These are phyloP conservation scores for Zoroaster sp. DNA, from an alignment of 53 echinoderm and acorn worm species.

Conservation along the genomic window DNA sequence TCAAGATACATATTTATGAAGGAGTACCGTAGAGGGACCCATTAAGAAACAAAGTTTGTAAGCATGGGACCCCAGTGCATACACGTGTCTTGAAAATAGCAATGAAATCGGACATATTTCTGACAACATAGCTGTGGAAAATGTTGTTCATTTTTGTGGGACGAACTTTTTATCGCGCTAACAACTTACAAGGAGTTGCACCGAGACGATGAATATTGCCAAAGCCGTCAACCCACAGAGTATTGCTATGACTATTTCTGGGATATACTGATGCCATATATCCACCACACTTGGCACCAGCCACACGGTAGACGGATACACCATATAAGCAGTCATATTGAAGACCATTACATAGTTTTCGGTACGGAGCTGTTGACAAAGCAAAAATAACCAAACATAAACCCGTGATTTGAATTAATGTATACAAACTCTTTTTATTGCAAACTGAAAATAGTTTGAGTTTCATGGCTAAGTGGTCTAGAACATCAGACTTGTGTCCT, in stretches of 20 bases:
- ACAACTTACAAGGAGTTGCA: conserved; percentile 6
- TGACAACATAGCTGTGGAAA: too few species aligned
- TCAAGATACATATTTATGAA: too few species aligned
- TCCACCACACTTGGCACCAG: not conserved
- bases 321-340: not conserved
- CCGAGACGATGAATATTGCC: conserved; percentile 15
- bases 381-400: not conserved
- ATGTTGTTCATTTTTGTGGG: too few species aligned
- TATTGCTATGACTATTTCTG: conserved; percentile 1
- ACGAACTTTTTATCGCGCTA: too few species aligned
- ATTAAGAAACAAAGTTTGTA: too few species aligned
- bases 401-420: not conserved
- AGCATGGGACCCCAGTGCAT: too few species aligned
- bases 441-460: not conserved
- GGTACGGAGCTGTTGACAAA: not conserved
- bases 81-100: too few species aligned
- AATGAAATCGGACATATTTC: too few species aligned
- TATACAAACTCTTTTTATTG: not conserved
- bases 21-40: too few species aligned
- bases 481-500: not conserved
- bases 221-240: conserved; percentile 9
- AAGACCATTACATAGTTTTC: not conserved
- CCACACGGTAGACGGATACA: not conserved
- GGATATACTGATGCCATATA: conserved; percentile 5
- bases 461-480: not conserved